Base-by-base conservation (phyloP, 2,797 vertebrate species). In the Champsocephalus gunnari region DNA sequence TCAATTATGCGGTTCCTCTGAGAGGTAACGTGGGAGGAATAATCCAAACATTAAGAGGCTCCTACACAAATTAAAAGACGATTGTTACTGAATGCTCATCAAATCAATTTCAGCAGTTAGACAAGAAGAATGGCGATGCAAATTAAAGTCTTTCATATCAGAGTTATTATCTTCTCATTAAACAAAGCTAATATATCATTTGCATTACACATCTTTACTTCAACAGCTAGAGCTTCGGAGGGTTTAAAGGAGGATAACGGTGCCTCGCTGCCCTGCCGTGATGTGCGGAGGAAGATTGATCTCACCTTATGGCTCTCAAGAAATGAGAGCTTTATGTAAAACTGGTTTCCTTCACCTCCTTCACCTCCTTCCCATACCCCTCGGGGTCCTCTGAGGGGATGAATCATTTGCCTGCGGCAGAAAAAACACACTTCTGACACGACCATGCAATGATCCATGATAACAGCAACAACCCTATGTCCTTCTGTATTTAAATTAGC, bases 21-120 rank as follows among this genome's bases (percentile, higher is more conserved):
- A 82, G 80, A 82, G 57, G 67, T 48, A 72, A 74, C 43, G 77
- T 80, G 76, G 82, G 77, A 87, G 79, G 41, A 84, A 82, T 74
- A 80, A 80, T 83, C 70, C 34, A 74, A 82, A 79, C 68, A 75
- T 82, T 66, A 87, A 79, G 71, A 85, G 28, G 65, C 64, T 77
- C 63, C 59, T 24, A 58, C 77, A 73, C 28, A 79, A 75, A 82
- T 81, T 80, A 78, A 80, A 80, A 65, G 73, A 65, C 59, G 61
- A 43, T 49, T 50, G 38, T 60, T 49, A 17, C 62, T 48, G 56
- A 69, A 55, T 12, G 50, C 54, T 80, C 12, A 4, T 57, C 28
- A 13, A 68, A 67, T 69, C 16, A 63, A 59, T 75, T 63, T 62
- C 45, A 62, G 19, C n/a, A 17, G 65, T 53, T 28, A n/a, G 43